These are phyloP conservation scores for Siderastrea radians DNA, from an alignment of 92 coral and sea anemone genomes.

Conservation along the genomic window DNA sequence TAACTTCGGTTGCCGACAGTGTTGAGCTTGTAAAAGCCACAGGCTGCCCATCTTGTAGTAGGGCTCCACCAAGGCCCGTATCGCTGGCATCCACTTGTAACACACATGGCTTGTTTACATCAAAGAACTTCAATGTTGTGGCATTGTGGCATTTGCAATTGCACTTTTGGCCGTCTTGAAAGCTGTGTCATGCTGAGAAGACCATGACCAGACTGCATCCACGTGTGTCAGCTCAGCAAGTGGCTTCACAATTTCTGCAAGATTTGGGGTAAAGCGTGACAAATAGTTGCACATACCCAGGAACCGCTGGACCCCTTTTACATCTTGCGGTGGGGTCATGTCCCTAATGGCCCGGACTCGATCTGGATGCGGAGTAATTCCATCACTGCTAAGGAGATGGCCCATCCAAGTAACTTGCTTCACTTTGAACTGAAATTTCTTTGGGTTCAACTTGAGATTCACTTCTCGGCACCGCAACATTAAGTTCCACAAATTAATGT, in stretches of 20 bases:
- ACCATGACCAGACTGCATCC: too few species aligned
- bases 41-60: too few species aligned
- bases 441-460: not conserved
- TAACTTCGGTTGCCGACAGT: slow-evolving; percentile 44
- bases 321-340: not conserved
- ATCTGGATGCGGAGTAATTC: not conserved
- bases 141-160: slow-evolving; percentile 40
- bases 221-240: too few species aligned
- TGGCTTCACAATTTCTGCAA: slow-evolving; percentile 27
- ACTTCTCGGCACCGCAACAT: slow-evolving; percentile 12
- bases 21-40: slow-evolving; percentile 6
- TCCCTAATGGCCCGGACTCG: not conserved
- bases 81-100: slow-evolving; percentile 54
- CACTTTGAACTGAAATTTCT: not conserved
- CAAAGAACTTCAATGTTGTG: slow-evolving; percentile 42
- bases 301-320: slow-evolving; percentile 15
- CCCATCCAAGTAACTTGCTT: not conserved
- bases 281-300: slow-evolving; percentile 31
- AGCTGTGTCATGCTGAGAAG: slow-evolving; percentile 49
- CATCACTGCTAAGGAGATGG: not conserved
- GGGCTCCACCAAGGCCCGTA: not conserved
- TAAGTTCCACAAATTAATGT: not conserved
- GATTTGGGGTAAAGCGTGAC: slow-evolving; percentile 33
- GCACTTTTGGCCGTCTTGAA: slow-evolving; percentile 38
- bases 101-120: slow-evolving; percentile 41